Base-by-base conservation (phyloP, 2,888 invertebrate species). In the Prosopocoilus inquinatus region DNA sequence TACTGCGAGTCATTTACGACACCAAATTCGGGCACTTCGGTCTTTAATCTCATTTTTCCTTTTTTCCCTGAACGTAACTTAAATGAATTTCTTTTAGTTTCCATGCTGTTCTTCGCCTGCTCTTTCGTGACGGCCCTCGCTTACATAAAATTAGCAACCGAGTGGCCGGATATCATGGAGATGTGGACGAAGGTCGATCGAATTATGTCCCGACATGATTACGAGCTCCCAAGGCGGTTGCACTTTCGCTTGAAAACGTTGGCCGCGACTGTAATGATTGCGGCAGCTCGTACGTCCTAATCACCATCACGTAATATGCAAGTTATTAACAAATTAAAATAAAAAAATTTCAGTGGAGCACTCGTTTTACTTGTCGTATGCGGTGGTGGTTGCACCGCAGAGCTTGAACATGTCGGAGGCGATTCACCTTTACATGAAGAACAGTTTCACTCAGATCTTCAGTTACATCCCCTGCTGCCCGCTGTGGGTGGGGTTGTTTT, bases 321-420 rank as follows among this genome's bases (percentile, higher is more conserved):
- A 9, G 32, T 13, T 47, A 1, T 47, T 13, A n/a, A n/a, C n/a
- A n/a, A n/a, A n/a, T 3, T 12, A 38, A 38, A 13, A 3, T 4
- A 9, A n/a, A 35, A 35, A 36, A 28, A 9, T 39, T 49, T 9
- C 20, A 50, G 50, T 50, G 16, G 50, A 50, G 43, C 39, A 50
- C 32, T 50, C 50, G 3, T 50, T 50, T 28, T 50, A 28, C 28
- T 9, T 50, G 32, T 15, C 32, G 28, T 41, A 50, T 12, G 50
- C 50, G 5, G 15, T n/a, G 11, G 16, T 11, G 9, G 9, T 41
- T 5, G 11, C 39, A 12, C 41, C 41, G 11, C 12, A 15, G 11
- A 16, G 41, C 15, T 5, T 41, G 2, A 41, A 12, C 32, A 43
- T 33, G 1, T 9, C 33, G 13, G 41, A 50, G 11, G 50, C 41